Evolutionary conservation across 2,113 vertebrate species (phyloP).

Genomic region (Taxidea taxus): DNA sequence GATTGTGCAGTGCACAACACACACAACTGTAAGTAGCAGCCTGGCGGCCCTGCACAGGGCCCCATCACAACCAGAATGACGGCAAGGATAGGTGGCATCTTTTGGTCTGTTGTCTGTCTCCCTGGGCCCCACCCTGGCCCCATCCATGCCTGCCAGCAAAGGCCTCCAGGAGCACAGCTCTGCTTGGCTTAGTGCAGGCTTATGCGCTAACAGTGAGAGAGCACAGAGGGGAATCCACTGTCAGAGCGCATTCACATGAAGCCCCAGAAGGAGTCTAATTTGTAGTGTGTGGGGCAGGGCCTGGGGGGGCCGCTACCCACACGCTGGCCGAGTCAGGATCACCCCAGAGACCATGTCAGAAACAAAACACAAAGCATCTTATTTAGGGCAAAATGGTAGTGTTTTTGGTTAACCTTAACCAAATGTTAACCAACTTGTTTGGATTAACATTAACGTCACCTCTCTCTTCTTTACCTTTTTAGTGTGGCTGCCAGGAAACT

Average conservation of each 20-base stretch:
- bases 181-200: no score
- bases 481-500: not conserved
- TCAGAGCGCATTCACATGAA: fast-evolving
- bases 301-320: not conserved
- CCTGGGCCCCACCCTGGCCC: not conserved
- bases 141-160: not conserved
- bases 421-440: no score
- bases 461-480: not conserved
- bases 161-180: not conserved
- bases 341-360: not conserved
- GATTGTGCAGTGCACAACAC: not conserved
- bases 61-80: not conserved
- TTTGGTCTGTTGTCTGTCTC: not conserved
- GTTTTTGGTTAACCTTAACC: not conserved
- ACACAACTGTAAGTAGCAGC: not conserved
- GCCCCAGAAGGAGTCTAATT: not conserved
- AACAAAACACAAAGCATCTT: not conserved
- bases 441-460: not conserved
- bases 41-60: fast-evolving
- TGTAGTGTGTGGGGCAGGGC: not conserved
- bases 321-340: not conserved
- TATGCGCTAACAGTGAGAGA: not conserved
- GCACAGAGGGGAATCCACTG: not conserved
- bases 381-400: fast-evolving
- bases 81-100: not conserved